phyloP scores from a whole-genome alignment of 2,113 vertebrate genomes.

The Gasterosteus aculeatus region DNA sequence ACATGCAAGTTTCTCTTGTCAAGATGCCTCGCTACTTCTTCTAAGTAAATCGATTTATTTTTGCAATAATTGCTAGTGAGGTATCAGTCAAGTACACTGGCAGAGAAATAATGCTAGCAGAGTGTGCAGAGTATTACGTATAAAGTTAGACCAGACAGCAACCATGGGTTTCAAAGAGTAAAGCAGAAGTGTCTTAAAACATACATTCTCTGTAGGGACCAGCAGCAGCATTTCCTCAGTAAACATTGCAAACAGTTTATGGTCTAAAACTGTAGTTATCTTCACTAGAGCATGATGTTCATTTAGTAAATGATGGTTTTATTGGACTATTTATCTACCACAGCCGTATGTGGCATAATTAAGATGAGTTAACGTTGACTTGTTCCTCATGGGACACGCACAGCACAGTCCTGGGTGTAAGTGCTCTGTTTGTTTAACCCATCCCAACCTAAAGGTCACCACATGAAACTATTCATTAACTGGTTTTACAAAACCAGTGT shows the following conservation, averaged over 20 bases:
- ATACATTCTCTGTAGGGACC: neutral
- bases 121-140: neutral
- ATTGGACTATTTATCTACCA: no score
- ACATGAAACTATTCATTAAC: neutral
- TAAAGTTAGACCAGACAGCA: neutral
- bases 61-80: neutral
- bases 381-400: neutral
- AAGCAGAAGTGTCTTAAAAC: neutral
- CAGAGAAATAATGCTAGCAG: neutral
- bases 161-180: neutral
- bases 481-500: conserved; percentile 2
- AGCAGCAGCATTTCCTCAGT: neutral
- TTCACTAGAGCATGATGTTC: neutral
- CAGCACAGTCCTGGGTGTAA: neutral
- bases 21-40: neutral
- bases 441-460: neutral
- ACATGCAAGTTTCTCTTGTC: neutral
- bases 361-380: neutral
- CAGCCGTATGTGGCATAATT: neutral
- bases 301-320: neutral
- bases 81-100: neutral
- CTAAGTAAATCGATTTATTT: neutral
- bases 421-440: neutral
- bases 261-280: neutral
- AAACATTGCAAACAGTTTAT: neutral